Base-by-base conservation (phyloP, 1,140 invertebrate genomes). In the Zaprionus kolodkinae region DNA sequence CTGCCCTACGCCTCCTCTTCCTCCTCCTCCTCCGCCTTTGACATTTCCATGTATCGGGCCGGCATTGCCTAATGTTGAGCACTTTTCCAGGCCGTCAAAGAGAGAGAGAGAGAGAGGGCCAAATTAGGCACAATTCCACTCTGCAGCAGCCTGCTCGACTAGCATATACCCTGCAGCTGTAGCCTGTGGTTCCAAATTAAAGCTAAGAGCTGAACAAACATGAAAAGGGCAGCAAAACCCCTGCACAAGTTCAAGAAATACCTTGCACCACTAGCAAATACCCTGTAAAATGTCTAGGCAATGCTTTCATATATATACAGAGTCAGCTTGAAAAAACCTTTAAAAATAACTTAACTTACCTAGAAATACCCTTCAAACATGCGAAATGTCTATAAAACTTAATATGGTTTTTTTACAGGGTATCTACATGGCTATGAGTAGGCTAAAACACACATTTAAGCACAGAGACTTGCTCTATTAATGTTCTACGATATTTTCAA, bases 61-160 rank as follows among this genome's bases (percentile, higher is more conserved):
- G 13, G 12, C 45, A 25, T 50, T 50, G 45, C 45, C 45, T 25
- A 65, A 54, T 64, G 62, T 64, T 35, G 50, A 64, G 50, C 48
- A 64, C 62, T 64, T 55, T 64, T 64, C 21, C 62, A 55, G 62
- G 62, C 13, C 9, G 4, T 7, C 50, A 36, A 11, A 55, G 62
- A 40, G 0, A 30, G 17, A 13, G 21, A 21, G 21, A 21, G 21
- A 21, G 21, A 21, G 21, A 21, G 21, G 1, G 17, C 17, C 35
- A 55, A 64, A 65, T 56, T 65, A 56, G 63, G 21, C 63, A 36
- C 52, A 3, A 17, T 55, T 65, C 52, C 52, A 50, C 13, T 55
- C 27, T 35, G 9, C 1, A 50, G 9, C 17, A 21, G 6, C 17
- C 0, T 21, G 17, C 17, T 25, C 10, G 10, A 50, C 17, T 50